Base-by-base conservation (phyloP, 2,113 vertebrate species). In the Anser cygnoides region DNA sequence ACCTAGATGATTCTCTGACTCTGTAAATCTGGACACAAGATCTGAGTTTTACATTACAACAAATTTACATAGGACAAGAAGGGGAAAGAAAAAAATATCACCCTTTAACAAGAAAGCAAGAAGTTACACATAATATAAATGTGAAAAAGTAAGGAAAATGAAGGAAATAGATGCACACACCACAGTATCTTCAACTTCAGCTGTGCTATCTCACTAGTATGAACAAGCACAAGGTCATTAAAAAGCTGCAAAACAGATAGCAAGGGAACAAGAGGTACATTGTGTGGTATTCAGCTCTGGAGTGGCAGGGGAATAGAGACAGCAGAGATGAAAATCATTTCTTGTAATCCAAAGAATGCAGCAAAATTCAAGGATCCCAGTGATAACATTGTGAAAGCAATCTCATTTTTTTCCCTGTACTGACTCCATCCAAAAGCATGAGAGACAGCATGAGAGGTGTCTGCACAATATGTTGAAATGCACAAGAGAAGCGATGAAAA, bases 321-420 rank as follows among this genome's bases (percentile, higher is more conserved):
- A 67, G 49, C 31, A 67, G 17, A 81, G 79, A 80, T 61, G 66
- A 94, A 93, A 91, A 87, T 44, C 29, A 52, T 82, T 90, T 71
- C 54, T 73, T 74, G 49, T 55, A 89, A 95, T 84, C 65, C 65
- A 59, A 93, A 88, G 77, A 96, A 96, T 73, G 86, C 43, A 68
- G 73, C 22, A 78, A 67, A 86, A 84, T 19, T 74, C 73, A 75
- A 77, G 66, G 70, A 80, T 83, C 50, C 12, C 43, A 72, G 49
- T 7, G 21, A 93, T 52, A 74, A 67, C 35, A 44, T 11, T n/a
- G 33, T n/a, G 61, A 49, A 37, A 81, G 57, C 18, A 91, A 72
- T 50, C 50, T 61, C 1, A 0, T 8, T 4, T 49, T 73, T n/a
- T 57, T 11, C 52, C 59, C 46, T 71, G 29, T 4, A 63, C n/a